Percentiles rank a stretch among this genome's conserved stretches.
phyloP scores from a whole-genome alignment of 2,797 vertebrate genomes.

The Smutsia gigantea region DNA sequence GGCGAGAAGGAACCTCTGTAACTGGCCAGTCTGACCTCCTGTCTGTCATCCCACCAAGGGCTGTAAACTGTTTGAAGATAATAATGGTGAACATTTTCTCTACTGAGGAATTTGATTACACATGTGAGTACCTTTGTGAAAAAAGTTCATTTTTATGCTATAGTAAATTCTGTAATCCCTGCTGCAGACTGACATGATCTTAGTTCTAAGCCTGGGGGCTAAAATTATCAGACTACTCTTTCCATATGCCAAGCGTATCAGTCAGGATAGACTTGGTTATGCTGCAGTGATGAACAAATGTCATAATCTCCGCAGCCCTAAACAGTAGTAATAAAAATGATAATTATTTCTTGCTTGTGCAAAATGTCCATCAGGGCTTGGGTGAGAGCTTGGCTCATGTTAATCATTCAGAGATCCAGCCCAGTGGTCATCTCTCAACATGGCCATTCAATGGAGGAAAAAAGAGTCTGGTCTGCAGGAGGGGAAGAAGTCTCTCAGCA shows the following conservation, averaged over 20 bases:
- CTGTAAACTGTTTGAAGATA: not conserved
- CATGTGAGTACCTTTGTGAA: not conserved
- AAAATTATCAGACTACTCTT: not conserved
- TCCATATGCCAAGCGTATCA: not conserved
- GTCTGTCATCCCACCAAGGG: not conserved
- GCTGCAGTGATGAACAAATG: not conserved
- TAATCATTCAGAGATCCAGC: not conserved
- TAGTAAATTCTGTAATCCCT: not conserved
- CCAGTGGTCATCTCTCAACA: not conserved
- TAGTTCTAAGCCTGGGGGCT: not conserved
- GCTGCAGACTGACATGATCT: not conserved
- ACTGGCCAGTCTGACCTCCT: not conserved
- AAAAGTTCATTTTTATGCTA: not conserved
- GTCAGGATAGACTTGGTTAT: not conserved
- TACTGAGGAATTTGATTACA: not conserved
- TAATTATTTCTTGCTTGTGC: not conserved
- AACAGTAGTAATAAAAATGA: not conserved
- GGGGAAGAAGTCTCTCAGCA: not conserved
- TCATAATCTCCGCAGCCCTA: not conserved
- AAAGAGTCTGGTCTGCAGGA: not conserved
- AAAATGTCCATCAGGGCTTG: not conserved
- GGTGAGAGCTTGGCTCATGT: not conserved
- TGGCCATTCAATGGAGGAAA: not conserved
- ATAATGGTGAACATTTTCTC: not conserved
- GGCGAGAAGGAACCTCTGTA: not conserved